Base-by-base conservation (phyloP, 2,797 vertebrate genomes). In the Syndactyla subalaris region DNA sequence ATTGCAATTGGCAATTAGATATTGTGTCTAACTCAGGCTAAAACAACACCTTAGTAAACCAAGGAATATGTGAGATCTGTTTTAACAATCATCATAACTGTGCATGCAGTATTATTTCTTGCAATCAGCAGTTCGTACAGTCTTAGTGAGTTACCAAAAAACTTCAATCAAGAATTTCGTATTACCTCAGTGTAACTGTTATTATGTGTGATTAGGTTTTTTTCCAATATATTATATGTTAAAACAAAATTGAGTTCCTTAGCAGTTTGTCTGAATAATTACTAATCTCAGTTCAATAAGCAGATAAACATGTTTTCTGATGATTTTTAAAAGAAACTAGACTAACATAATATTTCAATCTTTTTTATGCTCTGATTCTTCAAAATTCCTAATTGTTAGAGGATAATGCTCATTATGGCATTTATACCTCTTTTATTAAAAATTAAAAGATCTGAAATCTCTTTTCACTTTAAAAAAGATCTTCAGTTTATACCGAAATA, bases 1-100 rank as follows among this genome's bases (percentile, higher is more conserved):
- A 93, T 81, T 96, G 67, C 58, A 94, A 91, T 94, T 97, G 91
- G 94, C 96, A 97, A 96, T 96, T 96, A 96, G 88, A 95, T 93
- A 77, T 85, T 93, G 22, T 70, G 80, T 96, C 96, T 96, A 96
- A 92, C 57, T 91, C 72, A 65, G 55, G 57, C 48, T 97, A 86
- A 96, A 96, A 81, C 48, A 92, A 63, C 61, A 78, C 77, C 65
- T 95, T 85, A 75, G 51, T 66, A 91, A 97, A 96, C 27, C 14
- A 73, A 89, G 48, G 79, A 78, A 32, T 70, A 74, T 1, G 7
- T 79, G 74, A 94, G 78, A 76, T 74, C 83, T 89, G 61, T 92
- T 91, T 67, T 73, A 93, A 84, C 21, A 65, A 52, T 71, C 39
- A 68, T 48, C 54, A 46, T 65, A 62, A 48, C 29, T 62, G 55